Conservation (phyloP, 2,113 vertebrate genomes). For the Corvus hawaiiensis region DNA sequence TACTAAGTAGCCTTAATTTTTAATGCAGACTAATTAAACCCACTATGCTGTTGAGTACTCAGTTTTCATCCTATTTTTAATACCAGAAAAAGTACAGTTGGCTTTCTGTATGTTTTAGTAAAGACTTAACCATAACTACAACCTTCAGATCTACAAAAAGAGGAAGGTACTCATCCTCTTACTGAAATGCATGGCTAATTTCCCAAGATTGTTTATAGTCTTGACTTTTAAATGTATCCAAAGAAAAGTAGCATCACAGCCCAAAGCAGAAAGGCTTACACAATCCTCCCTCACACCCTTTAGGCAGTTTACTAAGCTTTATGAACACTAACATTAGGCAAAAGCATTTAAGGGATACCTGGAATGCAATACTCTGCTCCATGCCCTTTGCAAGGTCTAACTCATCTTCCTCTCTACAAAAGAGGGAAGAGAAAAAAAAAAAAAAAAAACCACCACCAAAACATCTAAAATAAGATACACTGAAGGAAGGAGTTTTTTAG, state of each 20-base stretch:
- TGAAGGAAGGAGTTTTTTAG: background rate
- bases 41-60: background rate
- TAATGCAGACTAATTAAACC: background rate
- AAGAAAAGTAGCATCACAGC: background rate
- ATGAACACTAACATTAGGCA: background rate
- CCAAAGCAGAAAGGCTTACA: background rate
- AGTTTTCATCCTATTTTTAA: background rate
- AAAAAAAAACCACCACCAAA: background rate
- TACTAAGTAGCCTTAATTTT: background rate
- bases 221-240: background rate
- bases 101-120: background rate
- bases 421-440: background rate
- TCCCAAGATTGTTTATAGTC: background rate
- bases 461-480: background rate
- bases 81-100: background rate
- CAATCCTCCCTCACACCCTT: background rate
- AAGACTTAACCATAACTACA: background rate
- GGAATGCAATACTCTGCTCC: background rate
- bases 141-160: background rate
- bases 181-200: background rate
- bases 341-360: background rate
- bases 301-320: background rate
- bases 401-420: background rate
- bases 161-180: background rate
- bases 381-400: background rate